Base-by-base conservation (phyloP, 2,888 invertebrate genomes). In the Meiosimyza platycephala region DNA sequence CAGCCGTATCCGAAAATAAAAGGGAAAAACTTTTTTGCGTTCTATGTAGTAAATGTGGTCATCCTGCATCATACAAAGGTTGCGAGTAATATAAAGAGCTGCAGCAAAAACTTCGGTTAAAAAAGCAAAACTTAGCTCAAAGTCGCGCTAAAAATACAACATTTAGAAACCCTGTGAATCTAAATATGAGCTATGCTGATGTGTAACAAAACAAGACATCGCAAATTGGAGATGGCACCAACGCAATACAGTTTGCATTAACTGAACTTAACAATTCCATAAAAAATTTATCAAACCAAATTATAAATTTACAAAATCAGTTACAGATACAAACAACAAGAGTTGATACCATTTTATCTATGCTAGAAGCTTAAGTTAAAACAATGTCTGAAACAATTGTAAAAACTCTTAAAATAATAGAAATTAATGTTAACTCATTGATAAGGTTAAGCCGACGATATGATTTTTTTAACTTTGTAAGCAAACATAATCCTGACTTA, bases 21-120 rank as follows among this genome's bases (percentile, higher is more conserved):
- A 52, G 64, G 33, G 60, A 65, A 40, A 73, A 73, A 55, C 15
- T 74, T 16, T 74, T 15, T 65, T 74, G 74, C 33, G 73, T 71
- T 6, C 51, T 51, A 33, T 72, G 72, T n/a, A 55, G 65, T 13
- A 48, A 57, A 65, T 73, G 50, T 55, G 16, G 54, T 9, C 66
- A 28, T 28, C 28, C 28, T 3, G 28, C 28, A 28, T 28, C 28
- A 3, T 3, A 28, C 28, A 28, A 28, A 4, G 28, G 28, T 4
- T 28, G 28, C 28, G 28, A 28, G 3, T 3, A 28, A 28, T 28
- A 28, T 4, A 73, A 67, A 16, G 54, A 71, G 7, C 22, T 73
- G 4, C 60, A 69, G 40, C 60, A 71, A 48, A 73, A 75, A 15
- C n/a, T 73, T 2, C 47, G 22, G 48, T 12, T 65, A 13, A 71